These are phyloP conservation scores for Trachelus stipa DNA, from an alignment of 2,888 invertebrate genomes.

Conservation along the genomic window DNA sequence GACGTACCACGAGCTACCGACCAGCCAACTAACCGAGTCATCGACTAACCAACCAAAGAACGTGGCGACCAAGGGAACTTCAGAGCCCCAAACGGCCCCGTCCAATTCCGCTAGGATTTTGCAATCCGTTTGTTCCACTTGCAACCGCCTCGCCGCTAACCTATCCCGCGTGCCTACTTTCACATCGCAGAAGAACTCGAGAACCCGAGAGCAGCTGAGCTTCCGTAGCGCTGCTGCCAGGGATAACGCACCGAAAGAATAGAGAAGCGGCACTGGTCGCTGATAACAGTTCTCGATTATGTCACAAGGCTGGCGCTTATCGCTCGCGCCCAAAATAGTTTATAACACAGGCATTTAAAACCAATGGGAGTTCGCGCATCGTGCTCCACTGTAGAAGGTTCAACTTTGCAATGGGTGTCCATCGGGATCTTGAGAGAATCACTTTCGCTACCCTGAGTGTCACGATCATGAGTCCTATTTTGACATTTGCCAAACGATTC, in stretches of 20 bases:
- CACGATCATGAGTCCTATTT: not conserved
- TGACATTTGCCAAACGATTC: not conserved
- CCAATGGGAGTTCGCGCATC: not conserved
- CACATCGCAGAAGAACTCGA: constrained; percentile 44
- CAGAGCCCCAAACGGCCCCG: constrained; percentile 7
- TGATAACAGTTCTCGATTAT: not conserved
- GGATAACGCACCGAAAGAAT: not conserved
- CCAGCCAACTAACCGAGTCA: not conserved
- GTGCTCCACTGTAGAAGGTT: too few relatives aligned
- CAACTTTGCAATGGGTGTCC: not conserved
- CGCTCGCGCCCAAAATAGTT: not conserved
- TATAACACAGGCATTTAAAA: not conserved
- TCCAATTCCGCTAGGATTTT: constrained; percentile 52
- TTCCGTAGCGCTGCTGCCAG: too few relatives aligned
- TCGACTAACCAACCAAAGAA: not conserved
- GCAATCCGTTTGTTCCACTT: constrained; percentile 57
- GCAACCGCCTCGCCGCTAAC: constrained; percentile 41
- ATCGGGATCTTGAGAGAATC: not conserved
- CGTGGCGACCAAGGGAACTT: too few relatives aligned
- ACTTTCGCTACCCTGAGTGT: not conserved
- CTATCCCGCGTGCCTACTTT: constrained; percentile 42
- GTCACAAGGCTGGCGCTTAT: not conserved
- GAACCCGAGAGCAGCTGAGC: not conserved
- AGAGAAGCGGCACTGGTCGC: not conserved
- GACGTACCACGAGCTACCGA: not conserved